Evolutionary conservation across 2,888 invertebrate species (phyloP), one percentile per base, ranked within the genome.

Genomic region (Abscondita cerata): DNA sequence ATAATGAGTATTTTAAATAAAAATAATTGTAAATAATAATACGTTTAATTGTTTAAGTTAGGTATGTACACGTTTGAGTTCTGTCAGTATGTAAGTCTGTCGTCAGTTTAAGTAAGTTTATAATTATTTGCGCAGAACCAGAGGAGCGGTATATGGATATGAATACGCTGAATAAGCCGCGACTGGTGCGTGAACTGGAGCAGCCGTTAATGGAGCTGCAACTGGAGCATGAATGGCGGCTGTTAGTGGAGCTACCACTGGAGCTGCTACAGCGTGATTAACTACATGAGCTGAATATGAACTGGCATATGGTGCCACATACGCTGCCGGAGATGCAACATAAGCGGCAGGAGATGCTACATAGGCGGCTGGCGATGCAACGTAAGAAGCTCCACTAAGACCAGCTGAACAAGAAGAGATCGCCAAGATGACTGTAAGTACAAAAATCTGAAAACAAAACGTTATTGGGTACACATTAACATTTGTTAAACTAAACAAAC

Each of bases 251-350:
- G 79, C 75, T 8, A 83, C 76, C 3, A 86, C 84, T 0, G 91
- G 91, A 8, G 88, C 83, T 18, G 90, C 90, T 1, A 90, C 84
- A 0, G 91, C 91, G 71, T 91, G 91, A 80, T 91, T 90, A 57
- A 91, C 83, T 15, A 87, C 83, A 72, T 90, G 91, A 0, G 90
- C 90, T 62, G 89, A 90, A 80, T 89, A 92, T 11, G 89, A 90
- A 70, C 85, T 87, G 53, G 91, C 91, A 70, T 90, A 90, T 1
- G 91, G 90, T 0, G 90, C 88, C 2, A 90, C 64, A 58, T 85
- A 84, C 52, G 86, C 84, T 2, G 87, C 87, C 11, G 19, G 18
- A 11, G 19, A 3, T 19, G 44, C 44, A 1, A 76, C 75, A 5
- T 78, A 71, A 31, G 78, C 73, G 16, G 87, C 87, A 11, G 19